Conservation (phyloP, 2,113 vertebrate species). For the Ailurus styani region DNA sequence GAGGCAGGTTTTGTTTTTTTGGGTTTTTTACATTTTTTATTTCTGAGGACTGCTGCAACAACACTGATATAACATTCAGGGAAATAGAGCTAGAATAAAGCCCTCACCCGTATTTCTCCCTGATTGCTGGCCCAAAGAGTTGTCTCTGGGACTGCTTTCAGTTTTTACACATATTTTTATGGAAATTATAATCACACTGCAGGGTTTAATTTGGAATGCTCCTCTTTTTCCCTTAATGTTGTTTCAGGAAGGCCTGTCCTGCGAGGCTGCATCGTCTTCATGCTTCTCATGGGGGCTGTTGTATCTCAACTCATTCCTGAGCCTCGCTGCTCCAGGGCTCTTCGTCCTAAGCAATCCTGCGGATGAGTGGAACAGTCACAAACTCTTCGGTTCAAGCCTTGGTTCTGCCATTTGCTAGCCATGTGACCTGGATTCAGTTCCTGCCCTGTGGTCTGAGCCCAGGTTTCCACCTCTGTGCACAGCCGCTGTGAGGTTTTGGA, state of each 20-base stretch:
- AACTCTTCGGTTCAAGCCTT: neutral
- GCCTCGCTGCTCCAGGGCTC: neutral
- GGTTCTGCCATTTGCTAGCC: neutral
- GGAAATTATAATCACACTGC: neutral
- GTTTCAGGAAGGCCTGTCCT: neutral
- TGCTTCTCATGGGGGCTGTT: accelerated
- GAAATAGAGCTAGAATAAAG: constrained; percentile 2
- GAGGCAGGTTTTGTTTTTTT: neutral
- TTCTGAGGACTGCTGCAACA: neutral
- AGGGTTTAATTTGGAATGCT: neutral
- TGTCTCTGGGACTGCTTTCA: neutral
- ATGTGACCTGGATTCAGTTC: neutral
- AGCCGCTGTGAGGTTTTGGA: neutral
- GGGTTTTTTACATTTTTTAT: neutral
- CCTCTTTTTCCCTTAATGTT: neutral
- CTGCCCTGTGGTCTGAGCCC: neutral
- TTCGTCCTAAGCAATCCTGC: neutral
- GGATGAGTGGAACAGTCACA: neutral
- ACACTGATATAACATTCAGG: neutral
- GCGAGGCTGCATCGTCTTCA: neutral
- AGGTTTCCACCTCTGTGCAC: neutral
- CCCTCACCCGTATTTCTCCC: neutral
- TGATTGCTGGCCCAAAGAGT: neutral
- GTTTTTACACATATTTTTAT: neutral
- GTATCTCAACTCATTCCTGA: neutral